Base-by-base conservation (phyloP, 2,888 invertebrate genomes). In the Tachina grossa region DNA sequence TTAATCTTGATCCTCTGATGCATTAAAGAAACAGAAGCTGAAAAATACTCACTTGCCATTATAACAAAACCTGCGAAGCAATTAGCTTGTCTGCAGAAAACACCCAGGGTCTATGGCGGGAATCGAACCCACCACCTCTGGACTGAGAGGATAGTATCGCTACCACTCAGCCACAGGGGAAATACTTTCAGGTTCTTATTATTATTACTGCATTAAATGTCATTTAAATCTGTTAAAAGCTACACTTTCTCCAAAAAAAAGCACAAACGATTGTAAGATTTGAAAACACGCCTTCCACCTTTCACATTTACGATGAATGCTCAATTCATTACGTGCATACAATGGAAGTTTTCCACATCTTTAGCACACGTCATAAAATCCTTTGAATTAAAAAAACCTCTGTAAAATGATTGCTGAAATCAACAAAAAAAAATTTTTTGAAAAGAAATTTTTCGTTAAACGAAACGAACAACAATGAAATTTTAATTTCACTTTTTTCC, bases 401-500 rank as follows among this genome's bases (percentile, higher is more conserved):
- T 45, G 69, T 14, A 77, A 66, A 9, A 47, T 76, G 47, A 83
- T 72, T 45, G 51, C 47, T 31, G 43, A 72, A 77, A 71, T 41
- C 10, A 19, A 22, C 66, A 49, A 55, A 72, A 65, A 43, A 9
- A 10, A 8, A 61, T 6, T 31, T 31, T 31, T 31, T 31, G 31
- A 65, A 53, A 76, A 22, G 5, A n/a, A 8, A 16, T 41, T 61
- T 61, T 43, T 57, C 66, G 39, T 71, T 55, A 63, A 72, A 51
- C 66, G 31, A 71, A 83, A 59, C 74, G 77, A 83, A 86, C 83
- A 86, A 86, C 85, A 85, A 84, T 90, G 88, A 88, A 88, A 89
- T 90, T 91, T 91, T 91, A 89, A 90, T 90, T 91, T 89, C 89
- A 89, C 89, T 89, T 85, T 89, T 88, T 89, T 83, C 31, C 88